Percentiles rank a stretch among this genome's conserved stretches.
Conservation (phyloP, 1,140 invertebrate genomes). For the Delia radicum region DNA sequence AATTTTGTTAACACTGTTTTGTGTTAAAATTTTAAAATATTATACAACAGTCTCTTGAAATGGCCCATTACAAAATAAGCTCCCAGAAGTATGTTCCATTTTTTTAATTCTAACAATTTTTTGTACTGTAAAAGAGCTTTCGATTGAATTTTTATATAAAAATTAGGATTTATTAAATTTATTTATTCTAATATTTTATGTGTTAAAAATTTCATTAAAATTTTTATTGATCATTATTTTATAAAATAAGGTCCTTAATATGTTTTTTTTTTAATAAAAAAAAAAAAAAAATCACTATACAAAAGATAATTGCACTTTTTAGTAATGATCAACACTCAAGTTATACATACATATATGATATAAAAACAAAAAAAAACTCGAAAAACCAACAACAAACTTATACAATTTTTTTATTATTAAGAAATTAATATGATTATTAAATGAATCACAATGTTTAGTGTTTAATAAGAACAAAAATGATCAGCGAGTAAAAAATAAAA, state of each 20-base stretch:
- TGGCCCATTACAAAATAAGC: too few relatives aligned
- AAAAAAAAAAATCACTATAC: not conserved
- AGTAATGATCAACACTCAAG: conserved; percentile 14
- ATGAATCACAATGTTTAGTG: not conserved
- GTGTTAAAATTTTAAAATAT: too few relatives aligned
- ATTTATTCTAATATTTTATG: not conserved
- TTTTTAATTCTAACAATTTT: too few relatives aligned
- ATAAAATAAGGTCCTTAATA: not conserved
- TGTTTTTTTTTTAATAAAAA: not conserved
- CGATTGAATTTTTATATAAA: not conserved
- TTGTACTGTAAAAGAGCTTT: too few relatives aligned
- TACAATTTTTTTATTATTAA: not conserved
- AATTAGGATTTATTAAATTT: not conserved
- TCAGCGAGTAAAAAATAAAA: not conserved
- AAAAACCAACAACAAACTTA: not conserved
- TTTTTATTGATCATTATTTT: not conserved
- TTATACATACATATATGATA: not conserved
- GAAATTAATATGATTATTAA: not conserved
- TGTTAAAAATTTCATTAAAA: not conserved
- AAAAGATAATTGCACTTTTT: conserved; percentile 9
- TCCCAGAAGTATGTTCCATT: too few relatives aligned
- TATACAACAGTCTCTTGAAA: too few relatives aligned
- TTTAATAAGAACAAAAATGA: not conserved
- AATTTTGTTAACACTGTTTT: too few relatives aligned
- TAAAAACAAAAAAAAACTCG: not conserved